These are phyloP conservation scores for Himalopsyche anomala DNA, from an alignment of 2,888 invertebrate genomes.

Conservation along the genomic window DNA sequence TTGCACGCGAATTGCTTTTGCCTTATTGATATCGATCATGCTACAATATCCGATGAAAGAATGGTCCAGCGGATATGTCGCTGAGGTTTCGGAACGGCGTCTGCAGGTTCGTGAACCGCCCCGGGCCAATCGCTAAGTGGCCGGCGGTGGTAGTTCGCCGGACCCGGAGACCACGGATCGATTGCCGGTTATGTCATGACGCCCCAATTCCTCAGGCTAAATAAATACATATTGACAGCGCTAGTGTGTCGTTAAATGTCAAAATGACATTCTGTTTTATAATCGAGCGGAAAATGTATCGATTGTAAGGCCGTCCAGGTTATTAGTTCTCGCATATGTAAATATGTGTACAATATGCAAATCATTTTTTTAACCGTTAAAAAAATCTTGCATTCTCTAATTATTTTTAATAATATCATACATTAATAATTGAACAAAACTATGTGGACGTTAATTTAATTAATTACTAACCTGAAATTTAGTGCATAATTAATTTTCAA, in stretches of 20 bases:
- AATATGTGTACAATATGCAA: background rate
- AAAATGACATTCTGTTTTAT: conserved; percentile 43
- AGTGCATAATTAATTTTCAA: too few species aligned
- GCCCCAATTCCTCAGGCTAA: conserved; percentile 39
- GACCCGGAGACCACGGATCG: conserved; percentile 35
- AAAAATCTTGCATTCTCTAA: too few species aligned
- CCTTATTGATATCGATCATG: background rate
- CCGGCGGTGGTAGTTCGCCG: background rate
- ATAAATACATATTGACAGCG: background rate
- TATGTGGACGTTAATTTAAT: too few species aligned
- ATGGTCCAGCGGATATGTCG: background rate
- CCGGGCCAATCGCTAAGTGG: conserved; percentile 24
- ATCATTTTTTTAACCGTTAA: background rate
- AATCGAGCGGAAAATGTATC: conserved; percentile 19
- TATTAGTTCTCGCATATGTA: background rate
- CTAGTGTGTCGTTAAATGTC: conserved; percentile 10
- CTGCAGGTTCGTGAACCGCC: conserved; percentile 38
- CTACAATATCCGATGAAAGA: background rate
- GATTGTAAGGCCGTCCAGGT: conserved; percentile 34
- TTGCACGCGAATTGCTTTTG: too few species aligned
- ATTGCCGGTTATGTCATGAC: conserved; percentile 29
- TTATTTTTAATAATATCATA: too few species aligned
- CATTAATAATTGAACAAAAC: too few species aligned
- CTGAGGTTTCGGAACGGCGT: background rate
- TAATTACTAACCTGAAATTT: too few species aligned